Evolutionary conservation across 1,140 invertebrate species (phyloP), one percentile per base, ranked within the genome.

Genomic region (Physella acuta): DNA sequence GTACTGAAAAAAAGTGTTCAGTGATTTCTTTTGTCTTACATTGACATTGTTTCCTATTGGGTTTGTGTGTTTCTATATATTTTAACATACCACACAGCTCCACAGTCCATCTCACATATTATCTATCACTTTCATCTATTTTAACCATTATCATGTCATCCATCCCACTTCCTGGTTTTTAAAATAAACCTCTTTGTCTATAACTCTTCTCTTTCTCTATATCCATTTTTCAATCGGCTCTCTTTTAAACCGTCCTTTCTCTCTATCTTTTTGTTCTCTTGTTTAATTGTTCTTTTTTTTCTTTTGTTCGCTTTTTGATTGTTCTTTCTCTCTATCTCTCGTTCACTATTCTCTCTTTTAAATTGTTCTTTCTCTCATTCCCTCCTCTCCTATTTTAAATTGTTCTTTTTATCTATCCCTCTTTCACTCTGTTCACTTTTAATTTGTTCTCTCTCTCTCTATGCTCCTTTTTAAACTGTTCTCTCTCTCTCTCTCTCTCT

Each of bases 401-500:
- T 56, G 16, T 26, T 28, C 28, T 28, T 56, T 26, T 56, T 28
- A 14, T 28, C 28, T 28, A n/a, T 26, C 26, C 53, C 26, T 26
- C 28, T 28, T 11, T 28, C 28, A 11, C 28, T 28, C 28, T 28
- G 11, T 26, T 56, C 53, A 14, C 53, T 26, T 28, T n/a, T n/a
- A n/a, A n/a, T n/a, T n/a, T n/a, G 17, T 28, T 26, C 53, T 11
- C 53, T 56, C 53, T 56, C 53, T 56, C 53, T 56, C 53, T 26
- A n/a, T 26, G 53, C 17, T 26, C 11, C 53, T 14, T 56, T 8
- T 56, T 28, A 14, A 5, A 14, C 11, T 56, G 53, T 26, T 56
- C 53, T 56, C 53, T 26, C 53, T 56, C 53, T 26, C 53, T 56
- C 53, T 26, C 53, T 56, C 53, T 26, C 53, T 56, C 53, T 56